Base-by-base conservation (phyloP, 37 sponge, comb jelly and placozoan genomes). In the Hexactinellida sp. region DNA sequence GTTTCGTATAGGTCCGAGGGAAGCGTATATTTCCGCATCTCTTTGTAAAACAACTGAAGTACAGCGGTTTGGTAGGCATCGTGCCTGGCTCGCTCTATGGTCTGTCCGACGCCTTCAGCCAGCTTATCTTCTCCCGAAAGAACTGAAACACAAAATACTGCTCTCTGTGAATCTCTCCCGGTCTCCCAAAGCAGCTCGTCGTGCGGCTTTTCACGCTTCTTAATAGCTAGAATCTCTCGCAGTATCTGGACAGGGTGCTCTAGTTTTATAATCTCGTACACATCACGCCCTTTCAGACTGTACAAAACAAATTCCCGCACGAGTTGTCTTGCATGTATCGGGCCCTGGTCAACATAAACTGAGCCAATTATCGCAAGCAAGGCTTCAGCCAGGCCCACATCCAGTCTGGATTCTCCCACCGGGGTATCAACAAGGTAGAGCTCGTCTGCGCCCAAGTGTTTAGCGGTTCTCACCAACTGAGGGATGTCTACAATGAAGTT, bases 61-160 rank as follows among this genome's bases (percentile, higher is more conserved):
- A 96, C 89, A 47, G 94, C 94, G 37, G 94, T 88, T 13, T 36
- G 16, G 55, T 88, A 84, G 1, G 96, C 96, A 82, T 92, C 96
- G 28, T 63, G 55, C 83, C 91, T 91, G 1, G 96, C 96, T 16
- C 92, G 54, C 76, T 89, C 84, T 0, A 94, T 55, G 0, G 94
- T 94, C 23, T 91, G 90, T 0, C 93, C 96, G 36, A 55, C 82
- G 9, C 94, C 96, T 37, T 96, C 91, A 9, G 87, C 92, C 36
- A 96, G 84, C 38, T 88, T 39, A 1, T 37, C 28, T 37, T 89
- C 55, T 9, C 91, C 92, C 0, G 94, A 94, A 54, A 83, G 94
- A n/a, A 93, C 88, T 28, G 90, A 95, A 13, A 96, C 91, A 34
- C 88, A 87, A 89, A 92, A 96, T n/a, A 94, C 87, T 32, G 96